Evolutionary conservation across 2,797 vertebrate genomes (phyloP).

Genomic region (Champsocephalus esox): DNA sequence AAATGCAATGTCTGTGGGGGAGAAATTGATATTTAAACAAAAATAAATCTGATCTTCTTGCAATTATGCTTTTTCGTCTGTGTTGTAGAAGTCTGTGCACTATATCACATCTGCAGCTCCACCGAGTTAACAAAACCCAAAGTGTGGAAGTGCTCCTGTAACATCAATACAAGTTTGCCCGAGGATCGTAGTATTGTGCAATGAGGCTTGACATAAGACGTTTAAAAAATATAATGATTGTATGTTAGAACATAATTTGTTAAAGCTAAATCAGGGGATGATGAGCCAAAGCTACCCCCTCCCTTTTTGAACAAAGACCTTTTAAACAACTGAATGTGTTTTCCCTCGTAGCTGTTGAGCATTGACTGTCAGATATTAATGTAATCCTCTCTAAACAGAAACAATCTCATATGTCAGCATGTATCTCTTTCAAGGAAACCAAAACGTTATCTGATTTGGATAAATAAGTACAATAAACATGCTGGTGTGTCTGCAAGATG

Average conservation of each 20-base stretch:
- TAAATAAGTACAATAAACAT: constrained; percentile 52
- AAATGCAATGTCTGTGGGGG: neutral
- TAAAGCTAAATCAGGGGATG: constrained; percentile 34
- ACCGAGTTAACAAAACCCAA: neutral
- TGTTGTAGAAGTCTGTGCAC: constrained; percentile 12
- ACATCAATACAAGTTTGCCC: constrained; percentile 12
- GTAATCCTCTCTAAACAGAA: neutral
- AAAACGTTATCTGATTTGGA: constrained; percentile 44
- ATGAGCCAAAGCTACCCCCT: constrained; percentile 30
- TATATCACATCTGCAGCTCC: neutral
- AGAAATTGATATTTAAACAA: neutral
- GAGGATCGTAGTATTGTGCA: neutral
- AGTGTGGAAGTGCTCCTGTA: neutral
- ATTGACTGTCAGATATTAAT: constrained; percentile 35
- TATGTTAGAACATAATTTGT: constrained; percentile 12
- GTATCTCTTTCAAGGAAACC: constrained; percentile 30
- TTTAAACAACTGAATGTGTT: constrained; percentile 66
- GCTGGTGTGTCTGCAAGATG: constrained; percentile 60
- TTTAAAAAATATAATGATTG: neutral
- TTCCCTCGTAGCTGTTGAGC: constrained; percentile 29
- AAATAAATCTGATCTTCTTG: neutral
- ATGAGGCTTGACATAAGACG: neutral
- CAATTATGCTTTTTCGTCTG: neutral
- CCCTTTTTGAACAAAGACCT: constrained; percentile 70
- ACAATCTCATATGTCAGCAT: neutral